Evolutionary conservation across 1,140 invertebrate genomes (phyloP), one percentile per base, ranked within the genome.

Genomic region (Panagrolaimus sp.): DNA sequence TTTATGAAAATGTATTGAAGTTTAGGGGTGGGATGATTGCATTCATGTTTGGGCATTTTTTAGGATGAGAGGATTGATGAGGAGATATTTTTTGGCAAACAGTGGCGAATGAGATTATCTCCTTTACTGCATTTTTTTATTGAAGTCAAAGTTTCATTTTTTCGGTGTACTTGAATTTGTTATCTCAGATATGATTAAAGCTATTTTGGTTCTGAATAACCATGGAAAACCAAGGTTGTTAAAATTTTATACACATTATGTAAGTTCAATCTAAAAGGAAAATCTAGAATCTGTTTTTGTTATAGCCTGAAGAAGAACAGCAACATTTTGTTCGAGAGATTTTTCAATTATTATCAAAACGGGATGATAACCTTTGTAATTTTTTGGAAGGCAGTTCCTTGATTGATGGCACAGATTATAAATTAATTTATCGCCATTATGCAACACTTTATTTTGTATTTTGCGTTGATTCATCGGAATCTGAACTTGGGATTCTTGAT

Each of bases 181-280:
- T n/a, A n/a, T n/a, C n/a, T n/a, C n/a, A n/a, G n/a, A n/a, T n/a
- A 98, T 99, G 96, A 98, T 99, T 79, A 97, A 97, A 88, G 96
- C 96, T 62, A 98, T 99, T 85, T 87, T 99, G 76, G 94, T 99
- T 24, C 98, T 99, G 83, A 99, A 99, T 83, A 98, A 98, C 84
- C 94, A 98, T 90, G 96, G 96, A 46, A 98, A 98, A 86, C 94
- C 96, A 43, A 86, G 96, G 80, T 86, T 99, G 67, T 91, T 92
- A 0, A 98, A 98, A 85, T 98, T 99, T 84, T 99, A 98, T 87
- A 91, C 96, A 83, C 94, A 96, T 86, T 98, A 97, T 86, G 95
- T 98, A 88, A 92, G 92, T 92, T 72, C 47, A 38, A 65, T 28
- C 58, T 43, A 45, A n/a, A n/a, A n/a, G n/a, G n/a, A n/a, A n/a